A percentile compares a stretch with the other conserved stretches of the same genome.
Evolutionary conservation across 2,888 invertebrate genomes (phyloP).

Genomic region (Cheilosia variabilis): DNA sequence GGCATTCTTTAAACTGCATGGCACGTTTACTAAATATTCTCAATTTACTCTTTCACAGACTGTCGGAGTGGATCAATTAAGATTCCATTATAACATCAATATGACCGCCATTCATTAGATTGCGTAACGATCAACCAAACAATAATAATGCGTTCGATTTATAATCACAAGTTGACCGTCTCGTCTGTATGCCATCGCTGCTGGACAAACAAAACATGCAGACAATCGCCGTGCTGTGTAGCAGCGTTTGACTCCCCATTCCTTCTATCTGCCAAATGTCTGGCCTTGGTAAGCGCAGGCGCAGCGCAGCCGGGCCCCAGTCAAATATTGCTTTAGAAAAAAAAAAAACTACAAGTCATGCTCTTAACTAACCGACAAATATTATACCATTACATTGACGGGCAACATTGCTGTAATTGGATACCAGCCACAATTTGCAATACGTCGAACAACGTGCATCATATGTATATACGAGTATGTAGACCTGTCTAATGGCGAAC

Average conservation of each 20-base stretch:
- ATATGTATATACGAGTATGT: neutral
- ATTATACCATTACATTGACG: slow-evolving; percentile 26
- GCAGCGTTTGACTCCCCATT: slow-evolving; percentile 14
- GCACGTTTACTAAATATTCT: neutral
- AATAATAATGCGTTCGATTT: slow-evolving; percentile 36
- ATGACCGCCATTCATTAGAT: slow-evolving; percentile 48
- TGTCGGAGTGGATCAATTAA: slow-evolving; percentile 25
- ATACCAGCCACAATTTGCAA: slow-evolving; percentile 39
- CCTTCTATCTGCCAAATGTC: slow-evolving; percentile 29
- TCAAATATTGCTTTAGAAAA: slow-evolving; percentile 21
- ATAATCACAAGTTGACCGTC: slow-evolving; percentile 35
- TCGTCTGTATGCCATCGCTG: neutral
- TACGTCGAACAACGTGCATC: neutral
- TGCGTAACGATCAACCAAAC: slow-evolving; percentile 35
- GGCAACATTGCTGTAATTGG: slow-evolving; percentile 40
- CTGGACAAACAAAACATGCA: slow-evolving; percentile 5
- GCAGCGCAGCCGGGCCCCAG: slow-evolving; percentile 41
- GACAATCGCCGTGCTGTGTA: neutral
- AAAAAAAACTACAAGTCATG: slow-evolving; percentile 24
- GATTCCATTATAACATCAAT: slow-evolving; percentile 48
- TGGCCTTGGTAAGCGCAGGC: slow-evolving; percentile 47
- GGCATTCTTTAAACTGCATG: slow-evolving; percentile 1
- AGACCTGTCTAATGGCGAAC: slow-evolving; percentile 7
- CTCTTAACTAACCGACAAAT: slow-evolving; percentile 39
- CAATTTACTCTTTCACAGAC: slow-evolving; percentile 1